Evolutionary conservation across 2,888 invertebrate genomes (phyloP).

Genomic region (Macropis europaea): DNA sequence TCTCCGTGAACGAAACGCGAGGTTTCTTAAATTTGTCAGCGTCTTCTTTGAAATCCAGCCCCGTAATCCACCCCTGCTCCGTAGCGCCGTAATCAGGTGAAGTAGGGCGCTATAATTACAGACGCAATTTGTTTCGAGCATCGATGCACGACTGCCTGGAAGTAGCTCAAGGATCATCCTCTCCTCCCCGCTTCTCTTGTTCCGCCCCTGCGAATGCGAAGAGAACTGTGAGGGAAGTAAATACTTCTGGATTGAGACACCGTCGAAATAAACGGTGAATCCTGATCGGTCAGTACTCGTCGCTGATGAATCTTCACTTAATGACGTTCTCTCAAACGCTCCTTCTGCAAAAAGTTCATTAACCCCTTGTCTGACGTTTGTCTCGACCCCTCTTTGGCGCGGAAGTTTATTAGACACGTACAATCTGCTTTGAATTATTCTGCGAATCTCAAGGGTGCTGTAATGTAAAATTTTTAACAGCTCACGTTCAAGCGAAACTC

Average conservation of each 20-base stretch:
- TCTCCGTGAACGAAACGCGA: neutral
- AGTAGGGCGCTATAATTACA: conserved; percentile 54
- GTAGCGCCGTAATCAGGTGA: conserved; percentile 49
- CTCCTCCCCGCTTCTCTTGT: conserved; percentile 37
- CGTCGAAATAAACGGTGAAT: conserved; percentile 43
- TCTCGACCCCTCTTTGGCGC: no score
- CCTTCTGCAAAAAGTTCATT: no score
- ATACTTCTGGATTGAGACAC: conserved; percentile 25
- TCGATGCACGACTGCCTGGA: conserved; percentile 52
- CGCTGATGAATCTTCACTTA: conserved; percentile 7
- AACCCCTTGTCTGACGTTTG: no score
- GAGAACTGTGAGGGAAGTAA: conserved; percentile 18
- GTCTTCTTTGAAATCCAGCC: conserved; percentile 25
- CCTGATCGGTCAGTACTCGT: conserved; percentile 31
- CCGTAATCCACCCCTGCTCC: conserved; percentile 22
- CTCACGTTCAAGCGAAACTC: no score
- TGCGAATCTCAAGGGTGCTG: no score
- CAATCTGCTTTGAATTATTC: no score
- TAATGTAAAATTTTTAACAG: no score
- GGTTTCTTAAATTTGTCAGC: conserved; percentile 22
- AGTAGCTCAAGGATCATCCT: conserved; percentile 54
- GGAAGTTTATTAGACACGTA: no score
- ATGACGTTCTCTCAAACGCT: conserved; percentile 11
- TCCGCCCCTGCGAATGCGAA: conserved; percentile 10
- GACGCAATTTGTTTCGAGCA: conserved; percentile 56